A percentile compares a stretch with the other conserved stretches of the same genome.
phyloP scores from a whole-genome alignment of 2,113 vertebrate genomes.

The Setophaga kirtlandii region DNA sequence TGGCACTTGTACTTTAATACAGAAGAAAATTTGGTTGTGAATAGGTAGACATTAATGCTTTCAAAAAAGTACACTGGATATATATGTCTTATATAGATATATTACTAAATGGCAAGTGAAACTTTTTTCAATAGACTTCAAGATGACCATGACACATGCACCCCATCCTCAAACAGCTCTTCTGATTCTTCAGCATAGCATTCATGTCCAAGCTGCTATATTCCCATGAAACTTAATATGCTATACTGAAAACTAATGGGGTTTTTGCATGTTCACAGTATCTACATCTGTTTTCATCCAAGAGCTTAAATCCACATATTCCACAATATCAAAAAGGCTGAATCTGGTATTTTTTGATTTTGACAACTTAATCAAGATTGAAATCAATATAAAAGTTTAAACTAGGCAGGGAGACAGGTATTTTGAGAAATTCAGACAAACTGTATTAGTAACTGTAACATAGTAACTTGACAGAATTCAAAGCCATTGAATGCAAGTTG shows the following conservation, averaged over 20 bases:
- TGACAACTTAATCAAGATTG: background rate
- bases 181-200: background rate
- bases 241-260: background rate
- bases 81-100: background rate
- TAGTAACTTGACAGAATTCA: background rate
- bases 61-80: background rate
- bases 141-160: background rate
- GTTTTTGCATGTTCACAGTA: background rate
- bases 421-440: background rate
- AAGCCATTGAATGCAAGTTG: background rate
- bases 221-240: background rate
- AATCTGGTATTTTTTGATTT: background rate
- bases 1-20: background rate
- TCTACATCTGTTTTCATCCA: background rate
- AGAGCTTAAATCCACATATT: background rate
- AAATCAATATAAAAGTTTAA: background rate
- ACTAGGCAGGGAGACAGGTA: background rate
- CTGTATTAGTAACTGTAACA: background rate
- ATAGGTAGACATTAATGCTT: background rate
- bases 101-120: background rate
- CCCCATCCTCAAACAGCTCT: background rate
- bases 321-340: background rate
- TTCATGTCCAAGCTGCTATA: background rate
- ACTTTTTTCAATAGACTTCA: background rate
- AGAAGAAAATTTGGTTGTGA: background rate